These are phyloP conservation scores for Drosophila oshimai DNA, from an alignment of 1,140 invertebrate genomes.

Conservation along the genomic window DNA sequence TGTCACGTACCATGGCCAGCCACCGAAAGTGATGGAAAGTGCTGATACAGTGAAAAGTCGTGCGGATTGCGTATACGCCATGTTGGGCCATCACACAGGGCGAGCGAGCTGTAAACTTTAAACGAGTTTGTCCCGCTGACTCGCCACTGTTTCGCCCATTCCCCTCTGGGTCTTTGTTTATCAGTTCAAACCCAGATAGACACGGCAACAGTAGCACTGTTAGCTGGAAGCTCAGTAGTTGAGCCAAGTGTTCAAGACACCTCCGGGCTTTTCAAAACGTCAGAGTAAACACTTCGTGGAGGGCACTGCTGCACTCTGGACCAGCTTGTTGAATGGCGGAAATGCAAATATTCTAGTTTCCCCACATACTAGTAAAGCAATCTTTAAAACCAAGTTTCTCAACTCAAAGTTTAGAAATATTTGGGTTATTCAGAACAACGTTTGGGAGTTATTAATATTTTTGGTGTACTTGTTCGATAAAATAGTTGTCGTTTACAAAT, in stretches of 20 bases:
- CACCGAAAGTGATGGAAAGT: conserved; percentile 39
- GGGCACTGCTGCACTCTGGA: conserved; percentile 1
- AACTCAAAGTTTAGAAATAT: neutral
- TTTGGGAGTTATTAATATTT: no score
- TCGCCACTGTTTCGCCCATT: conserved; percentile 1
- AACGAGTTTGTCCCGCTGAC: conserved; percentile 58
- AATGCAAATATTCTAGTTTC: neutral
- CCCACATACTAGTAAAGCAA: neutral
- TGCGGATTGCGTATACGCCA: conserved; percentile 59
- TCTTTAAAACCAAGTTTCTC: neutral
- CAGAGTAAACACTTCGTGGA: conserved; percentile 4
- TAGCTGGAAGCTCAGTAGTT: neutral
- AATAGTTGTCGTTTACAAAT: no score
- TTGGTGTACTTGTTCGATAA: no score
- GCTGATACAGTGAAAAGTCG: conserved; percentile 46
- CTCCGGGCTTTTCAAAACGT: conserved; percentile 3
- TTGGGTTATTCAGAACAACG: neutral
- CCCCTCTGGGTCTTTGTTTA: conserved; percentile 10
- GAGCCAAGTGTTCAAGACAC: conserved; percentile 16
- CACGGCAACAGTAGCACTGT: conserved; percentile 11
- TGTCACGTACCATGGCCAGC: conserved; percentile 61
- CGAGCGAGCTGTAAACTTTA: conserved; percentile 35
- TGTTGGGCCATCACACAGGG: conserved; percentile 19
- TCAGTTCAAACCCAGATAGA: conserved; percentile 12
- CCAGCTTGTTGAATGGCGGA: neutral